phyloP scores from a whole-genome alignment of 2,888 invertebrate species.

The Mimas tiliae region DNA sequence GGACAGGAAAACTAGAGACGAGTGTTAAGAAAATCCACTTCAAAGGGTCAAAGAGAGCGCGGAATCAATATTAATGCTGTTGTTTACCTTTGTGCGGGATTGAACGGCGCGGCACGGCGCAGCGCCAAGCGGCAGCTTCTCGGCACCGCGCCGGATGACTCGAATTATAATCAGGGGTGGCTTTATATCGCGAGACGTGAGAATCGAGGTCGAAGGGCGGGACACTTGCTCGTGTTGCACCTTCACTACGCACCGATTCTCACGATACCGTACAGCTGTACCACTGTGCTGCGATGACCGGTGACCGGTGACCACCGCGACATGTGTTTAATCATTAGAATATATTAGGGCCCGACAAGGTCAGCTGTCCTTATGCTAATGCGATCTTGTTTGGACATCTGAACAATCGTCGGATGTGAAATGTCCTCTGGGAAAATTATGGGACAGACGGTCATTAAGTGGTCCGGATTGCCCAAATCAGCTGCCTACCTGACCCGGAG shows the following conservation, averaged over 20 bases:
- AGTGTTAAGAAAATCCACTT: conserved; percentile 68
- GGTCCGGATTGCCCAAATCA: conserved; percentile 57
- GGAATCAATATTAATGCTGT: conserved; percentile 81
- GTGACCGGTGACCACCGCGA: conserved; percentile 36
- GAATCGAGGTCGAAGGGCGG: conserved; percentile 75
- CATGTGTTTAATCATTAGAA: conserved; percentile 76
- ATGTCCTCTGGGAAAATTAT: conserved; percentile 62
- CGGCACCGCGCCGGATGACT: conserved; percentile 63
- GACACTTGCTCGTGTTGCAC: conserved; percentile 79
- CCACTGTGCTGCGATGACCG: conserved; percentile 68
- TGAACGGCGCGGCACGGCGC: conserved; percentile 50
- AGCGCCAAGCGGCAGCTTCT: conserved; percentile 39
- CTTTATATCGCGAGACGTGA: conserved; percentile 68
- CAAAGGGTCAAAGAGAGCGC: conserved; percentile 73
- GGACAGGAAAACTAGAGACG: conserved; percentile 62
- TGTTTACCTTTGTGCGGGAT: conserved; percentile 76
- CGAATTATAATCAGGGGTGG: conserved; percentile 79
- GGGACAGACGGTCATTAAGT: conserved; percentile 52
- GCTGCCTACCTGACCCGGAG: conserved; percentile 71
- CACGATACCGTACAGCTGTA: conserved; percentile 65
- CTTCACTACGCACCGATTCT: conserved; percentile 69
- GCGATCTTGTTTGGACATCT: conserved; percentile 56
- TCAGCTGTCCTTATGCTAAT: conserved; percentile 75
- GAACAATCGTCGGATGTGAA: conserved; percentile 56
- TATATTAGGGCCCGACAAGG: conserved; percentile 74